These are phyloP conservation scores for Amblyopsis hoosieri DNA, from an alignment of 2,797 vertebrate genomes.

Conservation along the genomic window DNA sequence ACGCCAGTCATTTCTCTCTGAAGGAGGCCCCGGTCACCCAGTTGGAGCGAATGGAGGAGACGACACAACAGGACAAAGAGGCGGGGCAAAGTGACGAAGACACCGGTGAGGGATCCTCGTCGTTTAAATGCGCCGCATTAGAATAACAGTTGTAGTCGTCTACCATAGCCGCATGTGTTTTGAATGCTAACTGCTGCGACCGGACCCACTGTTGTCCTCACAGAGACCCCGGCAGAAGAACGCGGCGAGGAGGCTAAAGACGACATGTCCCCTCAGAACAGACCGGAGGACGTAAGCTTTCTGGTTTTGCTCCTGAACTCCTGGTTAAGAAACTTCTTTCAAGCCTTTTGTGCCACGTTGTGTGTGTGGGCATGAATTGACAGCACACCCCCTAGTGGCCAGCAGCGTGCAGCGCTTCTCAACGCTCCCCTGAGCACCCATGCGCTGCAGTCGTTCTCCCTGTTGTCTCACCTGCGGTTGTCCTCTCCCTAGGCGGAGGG, in stretches of 20 bases:
- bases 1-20: neutral
- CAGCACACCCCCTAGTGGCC: too few species aligned
- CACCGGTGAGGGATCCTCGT: constrained; percentile 28
- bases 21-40: constrained; percentile 42
- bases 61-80: constrained; percentile 26
- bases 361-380: too few species aligned
- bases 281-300: constrained; percentile 47
- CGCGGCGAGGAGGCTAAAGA: constrained; percentile 50
- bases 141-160: neutral
- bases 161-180: too few species aligned
- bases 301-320: too few species aligned
- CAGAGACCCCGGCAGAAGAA: constrained; percentile 49
- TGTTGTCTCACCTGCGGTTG: neutral
- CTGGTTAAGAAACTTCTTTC: too few species aligned
- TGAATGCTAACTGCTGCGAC: too few species aligned
- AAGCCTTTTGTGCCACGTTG: too few species aligned
- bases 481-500: constrained; percentile 47
- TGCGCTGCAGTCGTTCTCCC: neutral
- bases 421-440: too few species aligned
- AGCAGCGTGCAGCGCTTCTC: too few species aligned
- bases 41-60: constrained; percentile 28
- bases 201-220: neutral
- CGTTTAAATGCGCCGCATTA: neutral
- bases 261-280: constrained; percentile 45
- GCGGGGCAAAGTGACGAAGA: constrained; percentile 34